Percentiles rank a stretch among this genome's conserved stretches.
Conservation (phyloP, 1,140 invertebrate genomes). For the Agraylea sexmaculata region DNA sequence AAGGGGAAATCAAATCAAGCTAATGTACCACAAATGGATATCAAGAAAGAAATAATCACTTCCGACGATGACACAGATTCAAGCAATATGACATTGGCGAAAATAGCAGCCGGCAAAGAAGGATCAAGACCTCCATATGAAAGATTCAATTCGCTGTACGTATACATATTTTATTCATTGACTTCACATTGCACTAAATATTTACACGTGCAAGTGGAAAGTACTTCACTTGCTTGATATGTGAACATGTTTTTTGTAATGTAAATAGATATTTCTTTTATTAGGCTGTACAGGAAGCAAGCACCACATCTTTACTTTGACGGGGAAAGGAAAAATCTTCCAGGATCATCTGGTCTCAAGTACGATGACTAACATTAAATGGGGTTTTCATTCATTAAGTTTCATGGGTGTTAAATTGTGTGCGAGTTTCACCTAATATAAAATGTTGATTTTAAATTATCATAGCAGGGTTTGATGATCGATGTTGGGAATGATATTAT, state of each 20-base stretch:
- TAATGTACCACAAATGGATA: slow-evolving; percentile 30
- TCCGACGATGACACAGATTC: slow-evolving; percentile 29
- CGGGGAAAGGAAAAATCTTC: slow-evolving; percentile 15
- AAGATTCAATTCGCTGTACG: slow-evolving; percentile 29
- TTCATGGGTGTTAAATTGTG: neutral
- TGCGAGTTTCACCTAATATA: slow-evolving; percentile 8
- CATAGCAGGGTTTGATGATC: neutral
- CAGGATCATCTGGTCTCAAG: slow-evolving; percentile 15
- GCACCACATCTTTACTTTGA: slow-evolving; percentile 11
- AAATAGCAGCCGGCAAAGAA: slow-evolving; percentile 30
- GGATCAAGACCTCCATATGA: slow-evolving; percentile 21
- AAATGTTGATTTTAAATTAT: slow-evolving; percentile 1
- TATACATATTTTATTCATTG: slow-evolving; percentile 19
- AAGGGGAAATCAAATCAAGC: slow-evolving; percentile 23
- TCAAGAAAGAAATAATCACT: slow-evolving; percentile 34
- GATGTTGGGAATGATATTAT: too few relatives aligned
- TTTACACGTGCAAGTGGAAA: too few relatives aligned
- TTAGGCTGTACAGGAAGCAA: too few relatives aligned
- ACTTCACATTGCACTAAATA: too few relatives aligned
- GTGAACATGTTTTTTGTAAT: too few relatives aligned
- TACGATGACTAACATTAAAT: slow-evolving; percentile 10
- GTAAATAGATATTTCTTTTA: too few relatives aligned
- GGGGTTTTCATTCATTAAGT: neutral
- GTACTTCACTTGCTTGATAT: too few relatives aligned
- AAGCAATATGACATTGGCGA: slow-evolving; percentile 37